A percentile compares a stretch with the other conserved stretches of the same genome.
Evolutionary conservation across 2,888 invertebrate species (phyloP).

Genomic region (Gymnosoma rotundatum): DNA sequence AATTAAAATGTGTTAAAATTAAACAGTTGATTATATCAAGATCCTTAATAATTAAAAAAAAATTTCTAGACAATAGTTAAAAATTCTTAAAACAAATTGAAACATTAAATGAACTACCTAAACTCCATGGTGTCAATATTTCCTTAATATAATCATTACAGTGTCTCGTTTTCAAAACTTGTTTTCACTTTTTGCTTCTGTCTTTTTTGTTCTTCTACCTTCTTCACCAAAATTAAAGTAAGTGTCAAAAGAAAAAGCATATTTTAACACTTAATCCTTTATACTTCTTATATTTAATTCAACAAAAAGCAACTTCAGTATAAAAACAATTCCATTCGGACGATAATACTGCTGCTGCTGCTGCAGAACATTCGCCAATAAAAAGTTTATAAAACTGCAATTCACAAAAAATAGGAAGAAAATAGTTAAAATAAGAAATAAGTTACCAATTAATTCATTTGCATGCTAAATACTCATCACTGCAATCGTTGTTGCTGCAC

Average conservation of each 20-base stretch:
- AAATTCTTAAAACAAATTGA: background rate
- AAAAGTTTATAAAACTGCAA: constrained; percentile 51
- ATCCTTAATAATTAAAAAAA: no score
- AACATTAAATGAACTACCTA: constrained; percentile 2
- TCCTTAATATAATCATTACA: background rate
- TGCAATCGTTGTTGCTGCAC: constrained; percentile 1
- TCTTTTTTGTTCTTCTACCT: background rate
- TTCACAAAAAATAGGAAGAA: constrained; percentile 27
- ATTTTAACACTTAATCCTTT: constrained; percentile 67
- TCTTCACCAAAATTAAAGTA: constrained; percentile 24
- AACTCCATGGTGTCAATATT: background rate
- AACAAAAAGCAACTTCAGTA: constrained; percentile 38
- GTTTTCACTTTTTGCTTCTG: background rate
- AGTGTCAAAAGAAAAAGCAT: constrained; percentile 62
- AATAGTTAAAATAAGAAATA: constrained; percentile 46
- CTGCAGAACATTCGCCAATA: constrained; percentile 32
- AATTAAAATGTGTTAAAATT: no score
- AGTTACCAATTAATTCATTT: constrained; percentile 75
- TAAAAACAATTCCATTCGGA: constrained; percentile 1
- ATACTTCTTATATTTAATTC: constrained; percentile 19
- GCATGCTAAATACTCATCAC: constrained; percentile 73
- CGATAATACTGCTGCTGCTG: constrained; percentile 1
- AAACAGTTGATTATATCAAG: no score
- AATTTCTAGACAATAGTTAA: no score
- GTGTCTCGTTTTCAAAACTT: background rate